A percentile compares a stretch with the other conserved stretches of the same genome.
Conservation (phyloP, 2,888 invertebrate genomes). For the Leptopterna dolabrata region DNA sequence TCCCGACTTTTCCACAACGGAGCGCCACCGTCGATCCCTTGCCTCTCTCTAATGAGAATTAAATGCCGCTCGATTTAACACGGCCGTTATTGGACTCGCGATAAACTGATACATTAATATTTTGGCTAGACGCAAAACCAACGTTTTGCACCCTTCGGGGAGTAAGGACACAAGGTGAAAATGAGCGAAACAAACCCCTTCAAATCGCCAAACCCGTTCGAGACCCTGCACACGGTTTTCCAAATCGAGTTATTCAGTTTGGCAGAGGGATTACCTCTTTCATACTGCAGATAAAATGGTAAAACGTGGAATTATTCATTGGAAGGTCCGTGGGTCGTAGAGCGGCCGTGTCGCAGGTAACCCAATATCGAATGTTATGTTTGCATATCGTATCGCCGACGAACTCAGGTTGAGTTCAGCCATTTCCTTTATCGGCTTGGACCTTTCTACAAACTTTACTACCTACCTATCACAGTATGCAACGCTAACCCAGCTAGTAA, state of each 20-base stretch:
- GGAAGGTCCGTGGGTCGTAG: background rate
- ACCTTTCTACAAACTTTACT: too few species aligned
- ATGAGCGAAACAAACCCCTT: background rate
- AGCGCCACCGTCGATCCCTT: background rate
- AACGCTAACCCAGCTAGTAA: too few species aligned
- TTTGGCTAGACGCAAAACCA: background rate
- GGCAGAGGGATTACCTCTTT: background rate
- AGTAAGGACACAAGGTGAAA: background rate
- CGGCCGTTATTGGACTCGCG: background rate
- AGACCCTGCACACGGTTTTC: background rate
- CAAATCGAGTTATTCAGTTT: conserved; percentile 1
- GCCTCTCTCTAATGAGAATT: background rate
- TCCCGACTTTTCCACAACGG: background rate
- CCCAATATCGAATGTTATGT: background rate
- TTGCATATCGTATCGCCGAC: background rate
- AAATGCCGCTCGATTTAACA: background rate
- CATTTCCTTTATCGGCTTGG: too few species aligned
- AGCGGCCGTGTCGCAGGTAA: background rate
- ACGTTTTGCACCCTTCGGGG: background rate
- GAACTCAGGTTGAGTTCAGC: background rate
- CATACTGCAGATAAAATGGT: background rate
- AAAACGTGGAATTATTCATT: background rate
- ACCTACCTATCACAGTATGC: too few species aligned
- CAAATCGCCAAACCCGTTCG: background rate
- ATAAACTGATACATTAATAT: background rate